These are phyloP conservation scores for Pangasius krempfi DNA, from an alignment of 2,797 vertebrate genomes.

Conservation along the genomic window DNA sequence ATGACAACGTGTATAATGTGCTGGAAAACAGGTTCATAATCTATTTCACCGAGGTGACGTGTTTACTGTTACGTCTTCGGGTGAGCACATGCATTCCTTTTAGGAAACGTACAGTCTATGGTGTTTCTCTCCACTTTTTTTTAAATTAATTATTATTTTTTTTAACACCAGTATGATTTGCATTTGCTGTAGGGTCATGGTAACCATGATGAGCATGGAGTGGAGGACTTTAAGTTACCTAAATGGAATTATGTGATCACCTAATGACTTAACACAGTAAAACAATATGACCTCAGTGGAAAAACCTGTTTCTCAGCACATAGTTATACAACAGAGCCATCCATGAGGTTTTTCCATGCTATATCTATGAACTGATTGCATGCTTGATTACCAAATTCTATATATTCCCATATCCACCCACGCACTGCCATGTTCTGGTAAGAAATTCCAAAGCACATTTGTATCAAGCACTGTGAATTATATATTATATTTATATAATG, in stretches of 20 bases:
- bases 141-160: too few relatives aligned
- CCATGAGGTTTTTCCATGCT: neutral
- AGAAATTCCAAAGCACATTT: neutral
- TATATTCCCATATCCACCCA: neutral
- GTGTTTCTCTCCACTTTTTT: too few relatives aligned
- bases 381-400: neutral
- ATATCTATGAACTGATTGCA: neutral
- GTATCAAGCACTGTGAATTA: neutral
- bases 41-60: neutral
- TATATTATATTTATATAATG: neutral
- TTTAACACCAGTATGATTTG: neutral
- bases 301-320: neutral
- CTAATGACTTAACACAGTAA: neutral
- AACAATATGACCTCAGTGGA: neutral
- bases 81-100: neutral
- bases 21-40: neutral
- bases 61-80: neutral
- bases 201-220: neutral
- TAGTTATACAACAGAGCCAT: neutral
- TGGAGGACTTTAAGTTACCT: neutral
- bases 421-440: neutral
- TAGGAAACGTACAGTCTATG: neutral
- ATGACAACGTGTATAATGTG: neutral
- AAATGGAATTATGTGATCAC: neutral
- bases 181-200: neutral